Evolutionary conservation across 2,888 invertebrate genomes (phyloP), one percentile per base, ranked within the genome.

Genomic region (Synanthedon myopaeformis): DNA sequence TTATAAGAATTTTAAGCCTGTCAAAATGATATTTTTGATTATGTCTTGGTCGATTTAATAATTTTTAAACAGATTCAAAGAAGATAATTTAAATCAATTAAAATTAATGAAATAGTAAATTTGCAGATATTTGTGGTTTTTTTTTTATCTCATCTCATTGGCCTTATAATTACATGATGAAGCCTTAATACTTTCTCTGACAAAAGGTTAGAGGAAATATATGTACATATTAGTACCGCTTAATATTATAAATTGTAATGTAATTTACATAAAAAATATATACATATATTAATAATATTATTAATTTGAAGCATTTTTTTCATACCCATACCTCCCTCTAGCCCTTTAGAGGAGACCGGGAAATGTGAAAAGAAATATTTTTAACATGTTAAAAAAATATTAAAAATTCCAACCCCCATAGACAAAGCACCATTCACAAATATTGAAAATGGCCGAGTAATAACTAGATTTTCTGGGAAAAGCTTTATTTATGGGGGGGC

Each of bases 291-390:
- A 52, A 23, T 4, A 19, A 49, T 48, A 45, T 12, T 50, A 53
- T 53, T 50, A 12, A 48, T 53, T 42, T 12, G 13, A 14, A 49
- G 49, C 49, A 6, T 49, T 17, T 49, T 49, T 49, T 49, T 48
- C 83, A 79, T 83, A 83, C 83, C 83, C 82, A 79, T 68, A 77
- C 76, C 79, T 73, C 73, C 77, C 82, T 83, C 82, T 83, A 82
- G 81, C 82, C 81, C 83, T 83, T 83, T 82, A 77, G 72, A 69
- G 71, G 69, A 70, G 69, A 68, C 71, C 74, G 65, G 64, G 71
- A 69, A 73, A 76, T 72, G 75, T 72, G 74, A 64, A 76, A 70
- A 66, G 67, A 65, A 64, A 64, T 49, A 4, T 49, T 17, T n/a
- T 13, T 6, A 45, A 45, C 13, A 45, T 45, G 45, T 45, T 45